Evolutionary conservation across 2,113 vertebrate species (phyloP).

Genomic region (Carassius gibelio): DNA sequence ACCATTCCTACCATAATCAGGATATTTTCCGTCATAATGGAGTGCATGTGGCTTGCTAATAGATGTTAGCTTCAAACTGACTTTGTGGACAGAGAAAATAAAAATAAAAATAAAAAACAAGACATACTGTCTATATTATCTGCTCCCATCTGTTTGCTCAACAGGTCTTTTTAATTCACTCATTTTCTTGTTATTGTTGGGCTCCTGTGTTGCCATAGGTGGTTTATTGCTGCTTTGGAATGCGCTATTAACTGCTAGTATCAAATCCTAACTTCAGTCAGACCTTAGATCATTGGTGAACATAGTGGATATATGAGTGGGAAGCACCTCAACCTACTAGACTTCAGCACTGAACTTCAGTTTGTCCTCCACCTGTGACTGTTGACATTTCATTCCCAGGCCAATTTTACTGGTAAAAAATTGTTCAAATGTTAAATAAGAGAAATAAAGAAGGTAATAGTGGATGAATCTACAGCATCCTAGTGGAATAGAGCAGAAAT

Average conservation of each 20-base stretch:
- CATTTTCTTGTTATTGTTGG: slow-evolving; percentile 33
- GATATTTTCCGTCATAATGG: background rate
- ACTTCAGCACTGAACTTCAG: background rate
- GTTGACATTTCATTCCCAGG: slow-evolving; percentile 31
- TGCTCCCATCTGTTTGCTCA: slow-evolving; percentile 11
- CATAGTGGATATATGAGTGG: background rate
- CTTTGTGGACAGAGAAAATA: background rate
- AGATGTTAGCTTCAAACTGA: background rate
- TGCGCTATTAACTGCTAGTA: background rate
- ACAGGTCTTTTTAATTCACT: slow-evolving; percentile 38
- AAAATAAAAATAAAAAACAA: background rate
- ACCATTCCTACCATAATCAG: too few species aligned
- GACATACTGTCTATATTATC: background rate
- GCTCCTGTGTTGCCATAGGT: background rate
- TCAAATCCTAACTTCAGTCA: background rate
- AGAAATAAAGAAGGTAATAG: slow-evolving; percentile 20
- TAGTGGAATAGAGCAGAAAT: background rate
- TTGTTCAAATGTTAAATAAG: slow-evolving; percentile 21
- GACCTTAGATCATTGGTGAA: background rate
- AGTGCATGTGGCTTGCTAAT: background rate
- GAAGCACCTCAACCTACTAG: background rate
- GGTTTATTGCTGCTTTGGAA: background rate
- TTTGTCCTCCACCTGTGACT: background rate
- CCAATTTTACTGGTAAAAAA: background rate
- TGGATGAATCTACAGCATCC: background rate